These are phyloP conservation scores for Ridgeia piscesae DNA, from an alignment of 1,140 invertebrate genomes.

Conservation along the genomic window DNA sequence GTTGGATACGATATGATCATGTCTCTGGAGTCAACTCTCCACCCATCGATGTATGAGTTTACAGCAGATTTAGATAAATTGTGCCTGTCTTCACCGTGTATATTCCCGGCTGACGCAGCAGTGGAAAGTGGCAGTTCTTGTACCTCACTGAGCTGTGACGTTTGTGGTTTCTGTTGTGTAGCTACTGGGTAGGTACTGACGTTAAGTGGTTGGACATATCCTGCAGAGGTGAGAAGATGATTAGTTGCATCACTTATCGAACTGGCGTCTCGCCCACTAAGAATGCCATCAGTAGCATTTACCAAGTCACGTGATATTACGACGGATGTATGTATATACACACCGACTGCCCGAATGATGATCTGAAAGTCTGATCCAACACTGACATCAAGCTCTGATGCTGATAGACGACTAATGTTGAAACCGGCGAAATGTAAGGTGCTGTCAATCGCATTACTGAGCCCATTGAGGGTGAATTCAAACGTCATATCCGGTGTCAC, in stretches of 20 bases:
- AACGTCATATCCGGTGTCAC: slow-evolving; percentile 22
- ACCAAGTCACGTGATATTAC: slow-evolving; percentile 25
- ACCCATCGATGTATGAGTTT: slow-evolving; percentile 14
- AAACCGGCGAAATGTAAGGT: slow-evolving; percentile 33
- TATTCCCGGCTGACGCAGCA: not conserved
- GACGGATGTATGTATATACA: slow-evolving; percentile 29
- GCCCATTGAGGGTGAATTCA: slow-evolving; percentile 28
- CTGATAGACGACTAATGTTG: slow-evolving; percentile 26
- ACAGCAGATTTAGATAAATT: not conserved
- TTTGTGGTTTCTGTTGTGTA: not conserved
- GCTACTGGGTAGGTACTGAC: not conserved
- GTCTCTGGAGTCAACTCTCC: slow-evolving; percentile 29
- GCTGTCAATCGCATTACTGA: slow-evolving; percentile 26
- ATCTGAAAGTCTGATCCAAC: slow-evolving; percentile 25
- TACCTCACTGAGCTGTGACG: not conserved
- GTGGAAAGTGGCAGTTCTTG: not conserved
- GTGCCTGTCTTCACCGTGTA: not conserved
- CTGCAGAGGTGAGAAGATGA: not conserved
- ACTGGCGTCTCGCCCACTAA: slow-evolving; percentile 28
- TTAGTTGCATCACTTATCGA: not conserved
- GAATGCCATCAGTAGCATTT: slow-evolving; percentile 27
- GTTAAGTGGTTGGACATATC: not conserved
- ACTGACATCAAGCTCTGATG: slow-evolving; percentile 28
- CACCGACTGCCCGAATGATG: slow-evolving; percentile 25
- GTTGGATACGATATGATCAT: slow-evolving; percentile 32